Conservation (phyloP, 2,113 vertebrate genomes). For the Calypte anna region DNA sequence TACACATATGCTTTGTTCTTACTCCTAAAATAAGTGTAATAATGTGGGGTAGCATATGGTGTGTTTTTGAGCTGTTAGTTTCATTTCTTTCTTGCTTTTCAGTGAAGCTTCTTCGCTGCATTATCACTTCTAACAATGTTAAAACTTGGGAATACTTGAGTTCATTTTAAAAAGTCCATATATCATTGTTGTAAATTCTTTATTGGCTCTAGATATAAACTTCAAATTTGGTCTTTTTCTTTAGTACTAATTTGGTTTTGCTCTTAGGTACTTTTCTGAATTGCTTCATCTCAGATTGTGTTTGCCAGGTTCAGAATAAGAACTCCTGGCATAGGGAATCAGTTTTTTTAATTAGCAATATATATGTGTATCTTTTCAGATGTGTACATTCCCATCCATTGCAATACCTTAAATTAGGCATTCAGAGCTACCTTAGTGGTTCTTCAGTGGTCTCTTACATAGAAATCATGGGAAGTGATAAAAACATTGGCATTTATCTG, state of each 20-base stretch:
- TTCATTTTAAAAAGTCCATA: neutral
- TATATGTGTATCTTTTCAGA: neutral
- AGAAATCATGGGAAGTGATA: neutral
- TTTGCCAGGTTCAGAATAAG: neutral
- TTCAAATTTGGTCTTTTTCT: neutral
- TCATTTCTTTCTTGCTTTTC: slow-evolving; percentile 45
- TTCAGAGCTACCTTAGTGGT: neutral
- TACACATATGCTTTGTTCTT: slow-evolving; percentile 44
- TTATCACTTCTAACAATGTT: neutral
- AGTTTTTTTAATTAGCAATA: no score
- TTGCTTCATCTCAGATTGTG: neutral
- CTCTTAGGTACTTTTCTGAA: neutral
- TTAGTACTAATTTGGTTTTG: neutral
- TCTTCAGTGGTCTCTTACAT: neutral
- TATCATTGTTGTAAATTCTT: neutral
- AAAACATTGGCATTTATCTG: neutral
- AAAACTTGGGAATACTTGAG: neutral
- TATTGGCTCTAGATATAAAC: neutral
- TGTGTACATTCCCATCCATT: neutral
- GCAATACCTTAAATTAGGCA: neutral
- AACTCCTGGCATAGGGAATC: neutral
- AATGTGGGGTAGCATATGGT: neutral
- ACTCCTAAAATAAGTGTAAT: slow-evolving; percentile 30
- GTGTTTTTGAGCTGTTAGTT: slow-evolving; percentile 9
- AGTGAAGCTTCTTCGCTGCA: neutral